These are phyloP conservation scores for Dipodomys ordii DNA, from an alignment of 2,113 vertebrate genomes.

Conservation along the genomic window DNA sequence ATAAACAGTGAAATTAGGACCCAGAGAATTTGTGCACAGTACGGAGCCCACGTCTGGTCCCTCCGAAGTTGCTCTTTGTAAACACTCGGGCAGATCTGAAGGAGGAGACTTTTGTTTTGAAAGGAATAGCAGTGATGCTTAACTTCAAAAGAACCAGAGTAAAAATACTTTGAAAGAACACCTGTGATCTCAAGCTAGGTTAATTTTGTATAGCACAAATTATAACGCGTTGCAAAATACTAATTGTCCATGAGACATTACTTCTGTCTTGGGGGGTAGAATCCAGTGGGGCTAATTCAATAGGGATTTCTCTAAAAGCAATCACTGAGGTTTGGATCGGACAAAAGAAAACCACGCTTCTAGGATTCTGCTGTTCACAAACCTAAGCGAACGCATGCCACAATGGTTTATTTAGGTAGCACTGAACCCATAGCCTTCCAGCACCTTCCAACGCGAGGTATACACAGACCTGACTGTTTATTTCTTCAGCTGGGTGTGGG, in stretches of 20 bases:
- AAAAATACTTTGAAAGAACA: slow-evolving; percentile 59
- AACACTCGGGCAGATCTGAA: background rate
- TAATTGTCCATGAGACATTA: slow-evolving; percentile 60
- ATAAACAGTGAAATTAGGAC: background rate
- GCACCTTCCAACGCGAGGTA: background rate
- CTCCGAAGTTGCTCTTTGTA: background rate
- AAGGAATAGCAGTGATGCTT: slow-evolving; percentile 33
- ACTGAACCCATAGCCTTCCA: background rate
- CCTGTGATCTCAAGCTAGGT: slow-evolving; percentile 60
- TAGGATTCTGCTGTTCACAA: slow-evolving; percentile 66
- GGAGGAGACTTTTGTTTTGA: slow-evolving; percentile 18
- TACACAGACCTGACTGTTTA: background rate
- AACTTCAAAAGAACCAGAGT: slow-evolving; percentile 58
- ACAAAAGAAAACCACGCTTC: slow-evolving; percentile 45
- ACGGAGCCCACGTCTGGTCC: background rate
- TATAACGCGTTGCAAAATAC: slow-evolving; percentile 66
- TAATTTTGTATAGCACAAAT: slow-evolving; percentile 64
- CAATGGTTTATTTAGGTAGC: slow-evolving; percentile 62
- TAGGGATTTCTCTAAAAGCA: slow-evolving; percentile 72
- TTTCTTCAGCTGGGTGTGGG: slow-evolving; percentile 66
- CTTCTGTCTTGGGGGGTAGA: slow-evolving; percentile 26
- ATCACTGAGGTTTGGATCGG: slow-evolving; percentile 54
- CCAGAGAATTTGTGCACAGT: background rate
- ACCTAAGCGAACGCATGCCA: slow-evolving; percentile 45
- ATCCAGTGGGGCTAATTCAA: slow-evolving; percentile 69